Percentiles rank a stretch among this genome's conserved stretches.
phyloP scores from a whole-genome alignment of 2,797 vertebrate genomes.

The Myiotriccus ornatus region DNA sequence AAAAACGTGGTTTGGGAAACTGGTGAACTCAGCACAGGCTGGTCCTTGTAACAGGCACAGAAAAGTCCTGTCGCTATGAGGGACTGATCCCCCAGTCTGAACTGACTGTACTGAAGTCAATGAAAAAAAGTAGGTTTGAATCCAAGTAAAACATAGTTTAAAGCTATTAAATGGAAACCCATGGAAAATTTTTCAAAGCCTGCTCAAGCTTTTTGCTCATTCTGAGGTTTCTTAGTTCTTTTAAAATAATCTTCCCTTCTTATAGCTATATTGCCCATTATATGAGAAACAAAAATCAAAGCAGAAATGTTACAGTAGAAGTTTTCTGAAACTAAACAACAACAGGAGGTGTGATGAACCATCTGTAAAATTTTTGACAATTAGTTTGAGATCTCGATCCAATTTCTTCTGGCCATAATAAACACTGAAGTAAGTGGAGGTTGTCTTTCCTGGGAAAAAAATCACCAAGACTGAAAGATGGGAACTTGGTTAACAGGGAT shows the following conservation, averaged over 20 bases:
- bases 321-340: constrained; percentile 13
- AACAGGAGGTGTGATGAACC: constrained; percentile 45
- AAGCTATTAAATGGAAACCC: neutral
- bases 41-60: neutral
- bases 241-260: neutral
- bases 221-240: neutral
- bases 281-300: neutral
- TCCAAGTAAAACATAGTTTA: neutral
- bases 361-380: constrained; percentile 51
- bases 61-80: neutral
- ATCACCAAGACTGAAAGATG: neutral
- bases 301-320: neutral
- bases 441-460: neutral
- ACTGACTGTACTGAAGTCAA: neutral
- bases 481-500: neutral
- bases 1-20: neutral
- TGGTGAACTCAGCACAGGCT: neutral
- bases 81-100: neutral
- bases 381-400: constrained; percentile 10
- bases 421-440: neutral
- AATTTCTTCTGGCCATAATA: constrained; percentile 29
- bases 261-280: neutral
- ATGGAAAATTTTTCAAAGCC: neutral
- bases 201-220: neutral
- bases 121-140: neutral